These are phyloP conservation scores for Syrphus vitripennis DNA, from an alignment of 2,888 invertebrate species.

Conservation along the genomic window DNA sequence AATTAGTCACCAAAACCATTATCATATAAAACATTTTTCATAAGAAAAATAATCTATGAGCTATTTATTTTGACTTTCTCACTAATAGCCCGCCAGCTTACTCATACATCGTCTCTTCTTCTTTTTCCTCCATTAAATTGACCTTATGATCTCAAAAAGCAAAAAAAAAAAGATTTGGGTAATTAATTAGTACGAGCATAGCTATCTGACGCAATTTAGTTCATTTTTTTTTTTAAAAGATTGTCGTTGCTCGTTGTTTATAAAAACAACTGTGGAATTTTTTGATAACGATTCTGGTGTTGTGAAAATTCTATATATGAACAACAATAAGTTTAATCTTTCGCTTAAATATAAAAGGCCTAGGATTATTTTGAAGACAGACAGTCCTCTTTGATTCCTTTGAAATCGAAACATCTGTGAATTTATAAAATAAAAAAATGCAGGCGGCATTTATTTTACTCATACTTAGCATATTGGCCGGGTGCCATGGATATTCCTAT, in stretches of 20 bases:
- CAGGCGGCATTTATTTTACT: slow-evolving; percentile 8
- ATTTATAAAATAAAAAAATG: slow-evolving; percentile 8
- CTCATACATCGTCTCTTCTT: neutral
- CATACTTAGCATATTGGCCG: neutral
- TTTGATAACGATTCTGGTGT: neutral
- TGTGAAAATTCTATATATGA: neutral
- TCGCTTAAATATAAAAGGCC: neutral
- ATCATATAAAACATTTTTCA: neutral
- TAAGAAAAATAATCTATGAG: neutral
- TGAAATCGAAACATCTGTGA: neutral
- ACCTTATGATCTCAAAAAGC: neutral
- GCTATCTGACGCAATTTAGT: neutral
- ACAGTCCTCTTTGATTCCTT: neutral
- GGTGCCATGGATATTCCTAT: slow-evolving; percentile 47
- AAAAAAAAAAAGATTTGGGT: neutral
- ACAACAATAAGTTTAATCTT: neutral
- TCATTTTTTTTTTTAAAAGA: neutral
- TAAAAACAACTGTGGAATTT: neutral
- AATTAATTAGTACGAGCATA: neutral
- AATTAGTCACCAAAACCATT: neutral
- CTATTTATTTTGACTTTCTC: neutral
- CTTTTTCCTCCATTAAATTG: neutral
- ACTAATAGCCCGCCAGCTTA: neutral
- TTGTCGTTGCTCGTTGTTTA: neutral
- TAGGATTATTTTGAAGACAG: neutral